A percentile compares a stretch with the other conserved stretches of the same genome.
Conservation (phyloP, 2,888 invertebrate species). For the Noctuana brunneofusca region DNA sequence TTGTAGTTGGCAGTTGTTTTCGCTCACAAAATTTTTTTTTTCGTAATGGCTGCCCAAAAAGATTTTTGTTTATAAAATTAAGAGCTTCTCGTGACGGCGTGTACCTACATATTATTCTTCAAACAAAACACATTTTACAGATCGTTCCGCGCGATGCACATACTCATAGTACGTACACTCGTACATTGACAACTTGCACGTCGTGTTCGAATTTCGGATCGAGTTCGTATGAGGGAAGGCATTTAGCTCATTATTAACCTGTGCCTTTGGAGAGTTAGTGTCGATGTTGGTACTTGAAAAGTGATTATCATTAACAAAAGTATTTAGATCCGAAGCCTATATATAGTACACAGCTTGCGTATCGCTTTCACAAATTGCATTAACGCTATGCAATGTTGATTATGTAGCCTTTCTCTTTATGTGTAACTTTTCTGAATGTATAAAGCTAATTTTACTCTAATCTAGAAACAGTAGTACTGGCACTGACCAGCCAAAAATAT, state of each 20-base stretch:
- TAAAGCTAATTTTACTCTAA: background rate
- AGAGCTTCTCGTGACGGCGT: no score
- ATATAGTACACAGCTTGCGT: slow-evolving; percentile 9
- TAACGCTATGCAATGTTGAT: background rate
- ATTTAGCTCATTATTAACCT: slow-evolving; percentile 13
- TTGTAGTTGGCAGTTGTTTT: no score
- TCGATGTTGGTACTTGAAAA: slow-evolving; percentile 17
- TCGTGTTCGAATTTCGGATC: slow-evolving; percentile 26
- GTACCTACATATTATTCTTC: no score
- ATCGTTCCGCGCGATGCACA: slow-evolving; percentile 27
- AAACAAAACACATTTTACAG: slow-evolving; percentile 21
- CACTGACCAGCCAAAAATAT: background rate
- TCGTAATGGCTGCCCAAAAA: no score
- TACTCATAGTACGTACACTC: slow-evolving; percentile 29
- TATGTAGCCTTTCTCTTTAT: background rate
- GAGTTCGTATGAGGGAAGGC: slow-evolving; percentile 8
- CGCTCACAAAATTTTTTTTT: no score
- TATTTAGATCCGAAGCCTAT: background rate
- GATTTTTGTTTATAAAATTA: no score
- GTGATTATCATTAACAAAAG: slow-evolving; percentile 5
- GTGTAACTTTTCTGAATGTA: slow-evolving; percentile 5
- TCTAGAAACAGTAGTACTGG: background rate
- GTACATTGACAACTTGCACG: slow-evolving; percentile 28
- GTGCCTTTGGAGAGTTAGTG: slow-evolving; percentile 21
- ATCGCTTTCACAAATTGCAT: slow-evolving; percentile 14